These are phyloP conservation scores for Ctenochaetus hawaiiensis DNA, from an alignment of 2,797 vertebrate genomes.

Conservation along the genomic window DNA sequence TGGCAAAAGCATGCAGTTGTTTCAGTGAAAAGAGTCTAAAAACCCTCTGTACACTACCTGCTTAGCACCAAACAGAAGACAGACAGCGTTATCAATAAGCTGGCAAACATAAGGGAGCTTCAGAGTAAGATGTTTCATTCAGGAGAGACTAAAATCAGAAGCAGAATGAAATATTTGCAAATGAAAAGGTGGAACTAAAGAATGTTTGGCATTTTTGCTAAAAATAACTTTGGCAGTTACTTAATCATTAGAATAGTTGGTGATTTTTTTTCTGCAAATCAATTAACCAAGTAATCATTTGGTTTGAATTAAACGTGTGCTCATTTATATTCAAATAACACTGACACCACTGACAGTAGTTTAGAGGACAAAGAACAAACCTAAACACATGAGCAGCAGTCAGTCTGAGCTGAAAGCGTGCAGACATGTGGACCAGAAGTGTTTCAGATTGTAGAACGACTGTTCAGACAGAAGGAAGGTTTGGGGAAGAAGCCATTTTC, in stretches of 20 bases:
- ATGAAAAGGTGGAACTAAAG: neutral
- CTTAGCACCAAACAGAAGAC: neutral
- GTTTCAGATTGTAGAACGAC: slow-evolving; percentile 26
- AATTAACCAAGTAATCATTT: neutral
- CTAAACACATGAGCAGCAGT: neutral
- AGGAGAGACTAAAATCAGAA: neutral
- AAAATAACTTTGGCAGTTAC: neutral
- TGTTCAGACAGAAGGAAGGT: slow-evolving; percentile 21
- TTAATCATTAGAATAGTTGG: neutral
- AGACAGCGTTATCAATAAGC: neutral
- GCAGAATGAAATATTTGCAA: neutral
- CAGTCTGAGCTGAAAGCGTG: neutral
- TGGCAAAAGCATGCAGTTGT: neutral
- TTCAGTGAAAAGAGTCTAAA: neutral
- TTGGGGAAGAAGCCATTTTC: slow-evolving; percentile 55
- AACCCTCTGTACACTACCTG: neutral
- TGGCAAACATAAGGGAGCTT: neutral
- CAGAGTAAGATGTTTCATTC: too few species aligned
- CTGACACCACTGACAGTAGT: neutral
- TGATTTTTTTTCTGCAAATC: neutral
- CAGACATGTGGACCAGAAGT: slow-evolving; percentile 12
- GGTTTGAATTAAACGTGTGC: neutral
- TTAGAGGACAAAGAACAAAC: neutral
- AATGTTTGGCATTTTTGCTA: neutral
- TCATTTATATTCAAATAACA: neutral